Base-by-base conservation (phyloP, 2,113 vertebrate genomes). In the Halcyon malimbica region DNA sequence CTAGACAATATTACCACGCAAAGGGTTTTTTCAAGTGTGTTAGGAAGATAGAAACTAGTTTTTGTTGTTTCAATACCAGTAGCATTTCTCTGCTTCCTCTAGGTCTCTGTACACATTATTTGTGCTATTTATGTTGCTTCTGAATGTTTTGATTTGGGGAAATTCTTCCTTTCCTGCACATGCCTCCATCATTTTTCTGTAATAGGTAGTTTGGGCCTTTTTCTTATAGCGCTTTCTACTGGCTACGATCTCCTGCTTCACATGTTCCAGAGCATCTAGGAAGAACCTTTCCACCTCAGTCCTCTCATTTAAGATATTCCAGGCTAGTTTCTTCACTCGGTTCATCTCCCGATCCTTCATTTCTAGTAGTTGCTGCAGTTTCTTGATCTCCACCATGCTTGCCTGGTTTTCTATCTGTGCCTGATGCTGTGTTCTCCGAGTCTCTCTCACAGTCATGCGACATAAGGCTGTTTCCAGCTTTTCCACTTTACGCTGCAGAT, bases 231-330 rank as follows among this genome's bases (percentile, higher is more conserved):
- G 97, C 50, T 95, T 96, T 93, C 98, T 98, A 94, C 94, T 98
- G 83, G 93, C 53, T 76, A 71, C 33, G 42, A 99, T 98, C 96
- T 99, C 98, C 94, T 98, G 96, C 93, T 97, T 99, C 94, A 99
- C 98, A 48, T 99, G 96, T 64, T 95, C 93, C 77, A 99, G 97
- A 21, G 98, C 98, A 80, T 98, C 98, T 48, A 98, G 97, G 95
- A 99, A 99, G 96, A 99, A 99, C 10, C 78, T 86, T 96, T 99
- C 98, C 92, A 99, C 96, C 83, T 99, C 98, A 29, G 97, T 98
- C 81, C 98, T 98, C 93, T 99, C 98, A 85, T 98, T 97, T 75
- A 99, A 95, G 29, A 99, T 96, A 60, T 97, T 98, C 75, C 83
- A 90, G 12, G 98, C 98, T 48, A 98, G 96, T 83, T 94, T 97